Base-by-base conservation (phyloP, 2,797 vertebrate genomes). In the Leptatherina wallacei region DNA sequence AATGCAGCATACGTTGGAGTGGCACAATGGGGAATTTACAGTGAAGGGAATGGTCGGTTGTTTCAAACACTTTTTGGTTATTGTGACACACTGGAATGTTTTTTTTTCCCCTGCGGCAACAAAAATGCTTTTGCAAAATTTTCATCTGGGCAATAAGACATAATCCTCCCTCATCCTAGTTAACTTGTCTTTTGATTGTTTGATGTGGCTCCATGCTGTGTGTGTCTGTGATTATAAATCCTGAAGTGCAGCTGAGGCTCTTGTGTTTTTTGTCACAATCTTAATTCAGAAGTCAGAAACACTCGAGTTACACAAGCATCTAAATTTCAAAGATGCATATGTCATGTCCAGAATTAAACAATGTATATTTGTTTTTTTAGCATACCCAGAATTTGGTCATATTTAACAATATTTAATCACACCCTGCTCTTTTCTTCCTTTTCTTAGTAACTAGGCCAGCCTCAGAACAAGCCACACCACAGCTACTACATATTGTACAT, bases 251-350 rank as follows among this genome's bases (percentile, higher is more conserved):
- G 69, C 20, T 1, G 64, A 78, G 42, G 57, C 47, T 65, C 64
- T 81, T 77, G 35, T 70, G 66, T 73, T 75, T 78, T 77, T 77
- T 81, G 49, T 77, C 65, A 59, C 56, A 2, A 49, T 56, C 71
- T 87, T 75, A 77, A 57, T 78, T 73, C 9, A 6, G 38, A 11
- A 71, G 85, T 73, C 82, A 86, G 71, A 59, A 67, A 38, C 78
- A 47, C 69, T 71, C 65, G 57, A 73, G 69, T 82, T 56, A 47
- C 35, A 6, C 24, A 49, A 78, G 40, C 24, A 56, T 77, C 32
- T 20, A 30, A 35, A 67, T 36, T 69, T 72, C 8, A 71, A 71
- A 70, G 36, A 77, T 71, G n/a, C 51, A 65, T 49, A 83, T 71
- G 44, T 51, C 47, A 42, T 10, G 65, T 54, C 35, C 66, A 51